These are phyloP conservation scores for Dipodomys stephensi DNA, from an alignment of 2,113 vertebrate genomes.

Conservation along the genomic window DNA sequence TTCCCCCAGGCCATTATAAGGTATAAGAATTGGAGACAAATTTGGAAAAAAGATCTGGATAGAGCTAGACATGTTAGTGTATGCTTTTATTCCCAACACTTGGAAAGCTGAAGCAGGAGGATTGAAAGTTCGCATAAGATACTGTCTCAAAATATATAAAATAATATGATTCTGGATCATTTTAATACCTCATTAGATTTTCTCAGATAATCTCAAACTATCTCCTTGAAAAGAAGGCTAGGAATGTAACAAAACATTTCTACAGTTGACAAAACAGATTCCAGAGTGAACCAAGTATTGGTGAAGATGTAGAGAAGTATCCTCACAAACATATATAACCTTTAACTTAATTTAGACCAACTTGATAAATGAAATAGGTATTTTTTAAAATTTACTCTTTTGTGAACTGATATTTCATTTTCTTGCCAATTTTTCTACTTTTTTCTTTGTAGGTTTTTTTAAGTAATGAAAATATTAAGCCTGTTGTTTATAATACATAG, in stretches of 20 bases:
- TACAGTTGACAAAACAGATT: constrained; percentile 6
- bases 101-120: neutral
- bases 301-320: neutral
- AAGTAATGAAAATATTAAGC: neutral
- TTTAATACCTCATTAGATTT: neutral
- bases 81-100: neutral
- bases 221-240: constrained; percentile 19
- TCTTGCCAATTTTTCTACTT: neutral
- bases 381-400: neutral
- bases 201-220: constrained; percentile 15
- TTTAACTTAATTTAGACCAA: constrained; percentile 1
- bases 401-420: neutral
- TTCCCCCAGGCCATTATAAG: constrained; percentile 7
- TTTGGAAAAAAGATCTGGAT: neutral
- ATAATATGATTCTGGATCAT: neutral
- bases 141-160: neutral
- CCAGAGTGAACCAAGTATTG: neutral
- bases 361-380: neutral
- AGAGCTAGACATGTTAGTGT: neutral
- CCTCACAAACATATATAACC: neutral
- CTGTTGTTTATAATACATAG: neutral
- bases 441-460: neutral
- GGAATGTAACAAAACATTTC: neutral
- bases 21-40: neutral
- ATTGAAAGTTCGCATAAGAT: neutral